Percentiles rank a stretch among this genome's conserved stretches.
Conservation (phyloP, 2,888 invertebrate species). For the Limnephilus marmoratus region DNA sequence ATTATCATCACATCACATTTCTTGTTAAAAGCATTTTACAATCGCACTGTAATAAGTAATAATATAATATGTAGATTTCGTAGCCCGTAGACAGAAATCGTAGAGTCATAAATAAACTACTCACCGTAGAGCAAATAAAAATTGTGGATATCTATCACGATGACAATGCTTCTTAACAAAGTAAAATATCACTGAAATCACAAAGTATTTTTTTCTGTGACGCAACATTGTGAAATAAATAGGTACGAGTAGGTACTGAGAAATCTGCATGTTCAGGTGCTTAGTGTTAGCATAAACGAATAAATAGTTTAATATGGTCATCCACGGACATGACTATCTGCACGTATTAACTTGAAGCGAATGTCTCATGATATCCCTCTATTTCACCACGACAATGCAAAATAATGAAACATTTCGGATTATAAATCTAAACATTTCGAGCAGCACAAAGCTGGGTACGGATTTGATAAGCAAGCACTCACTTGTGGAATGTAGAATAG, state of each 20-base stretch:
- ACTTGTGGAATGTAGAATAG: background rate
- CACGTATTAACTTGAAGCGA: background rate
- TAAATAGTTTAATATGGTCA: background rate
- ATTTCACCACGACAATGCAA: background rate
- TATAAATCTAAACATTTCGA: background rate
- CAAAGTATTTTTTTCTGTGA: background rate
- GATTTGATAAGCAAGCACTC: background rate
- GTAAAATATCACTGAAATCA: background rate
- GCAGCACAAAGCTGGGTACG: background rate
- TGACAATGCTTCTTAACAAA: background rate
- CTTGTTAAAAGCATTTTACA: background rate
- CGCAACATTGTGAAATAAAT: background rate
- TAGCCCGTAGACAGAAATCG: background rate
- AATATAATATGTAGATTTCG: background rate
- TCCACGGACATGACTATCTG: background rate
- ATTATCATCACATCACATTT: background rate
- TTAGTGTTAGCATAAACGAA: background rate
- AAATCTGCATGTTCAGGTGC: background rate
- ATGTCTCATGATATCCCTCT: background rate
- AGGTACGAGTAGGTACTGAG: background rate
- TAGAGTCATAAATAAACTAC: too few species aligned
- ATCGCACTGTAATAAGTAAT: background rate
- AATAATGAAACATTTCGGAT: background rate
- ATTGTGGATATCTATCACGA: background rate
- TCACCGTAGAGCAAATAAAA: background rate